These are phyloP conservation scores for Nymphalis polychloros DNA, from an alignment of 2,888 invertebrate species.

Conservation along the genomic window DNA sequence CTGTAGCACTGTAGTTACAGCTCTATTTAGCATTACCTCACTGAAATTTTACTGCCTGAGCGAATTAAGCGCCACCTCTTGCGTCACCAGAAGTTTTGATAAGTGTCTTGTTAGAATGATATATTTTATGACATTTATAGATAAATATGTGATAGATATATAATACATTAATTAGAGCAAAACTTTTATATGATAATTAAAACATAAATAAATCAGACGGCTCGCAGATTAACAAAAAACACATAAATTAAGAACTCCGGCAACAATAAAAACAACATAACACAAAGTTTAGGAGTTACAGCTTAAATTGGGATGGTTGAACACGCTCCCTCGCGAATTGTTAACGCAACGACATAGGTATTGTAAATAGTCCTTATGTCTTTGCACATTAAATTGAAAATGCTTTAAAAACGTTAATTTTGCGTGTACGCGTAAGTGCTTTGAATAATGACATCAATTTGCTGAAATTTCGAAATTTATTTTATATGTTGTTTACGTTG, in stretches of 20 bases:
- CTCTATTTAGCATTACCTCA: too few species aligned
- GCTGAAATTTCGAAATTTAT: slow-evolving; percentile 23
- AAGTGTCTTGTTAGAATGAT: too few species aligned
- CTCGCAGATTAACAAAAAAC: slow-evolving; percentile 27
- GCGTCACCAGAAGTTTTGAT: too few species aligned
- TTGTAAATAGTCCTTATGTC: slow-evolving; percentile 10
- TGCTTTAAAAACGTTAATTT: background rate
- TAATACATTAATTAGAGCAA: background rate
- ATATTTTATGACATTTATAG: background rate
- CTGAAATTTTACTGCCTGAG: too few species aligned
- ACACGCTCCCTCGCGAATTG: slow-evolving; percentile 25
- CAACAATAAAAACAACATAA: slow-evolving; percentile 31
- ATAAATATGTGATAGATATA: background rate
- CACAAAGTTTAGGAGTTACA: slow-evolving; percentile 31
- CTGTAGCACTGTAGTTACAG: too few species aligned
- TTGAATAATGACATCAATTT: slow-evolving; percentile 30
- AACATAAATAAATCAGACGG: slow-evolving; percentile 26
- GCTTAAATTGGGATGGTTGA: slow-evolving; percentile 27
- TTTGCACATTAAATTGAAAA: background rate
- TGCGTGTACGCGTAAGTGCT: background rate
- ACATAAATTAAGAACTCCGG: slow-evolving; percentile 30
- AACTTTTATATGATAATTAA: slow-evolving; percentile 19
- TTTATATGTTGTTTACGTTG: slow-evolving; percentile 6
- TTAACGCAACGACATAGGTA: background rate
- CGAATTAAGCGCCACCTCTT: too few species aligned